phyloP scores from a whole-genome alignment of 2,113 vertebrate genomes.

The Cnemophilus loriae region DNA sequence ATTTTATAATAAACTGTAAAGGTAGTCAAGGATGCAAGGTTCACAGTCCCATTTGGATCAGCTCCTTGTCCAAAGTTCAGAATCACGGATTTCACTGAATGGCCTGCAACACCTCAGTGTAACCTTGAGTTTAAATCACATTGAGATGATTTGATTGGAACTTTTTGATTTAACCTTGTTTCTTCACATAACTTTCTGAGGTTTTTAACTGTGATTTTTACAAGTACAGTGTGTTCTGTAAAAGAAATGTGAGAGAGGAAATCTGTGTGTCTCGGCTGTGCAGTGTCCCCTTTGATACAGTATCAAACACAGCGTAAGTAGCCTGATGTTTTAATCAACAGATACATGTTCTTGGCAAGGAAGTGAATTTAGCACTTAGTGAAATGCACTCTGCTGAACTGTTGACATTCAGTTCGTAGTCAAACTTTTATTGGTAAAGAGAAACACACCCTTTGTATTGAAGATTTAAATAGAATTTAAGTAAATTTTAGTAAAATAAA shows the following conservation, averaged over 20 bases:
- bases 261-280: background rate
- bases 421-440: background rate
- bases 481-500: slow-evolving; percentile 31
- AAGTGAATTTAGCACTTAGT: background rate
- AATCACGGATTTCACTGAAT: background rate
- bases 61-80: background rate
- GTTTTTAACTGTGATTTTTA: background rate
- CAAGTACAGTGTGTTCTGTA: background rate
- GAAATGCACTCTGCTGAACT: background rate
- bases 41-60: background rate
- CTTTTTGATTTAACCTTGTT: background rate
- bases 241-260: background rate
- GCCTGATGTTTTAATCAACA: background rate
- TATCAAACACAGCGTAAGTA: background rate
- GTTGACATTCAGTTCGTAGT: slow-evolving; percentile 5
- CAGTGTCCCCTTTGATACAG: background rate
- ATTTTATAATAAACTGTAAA: background rate
- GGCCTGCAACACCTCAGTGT: background rate
- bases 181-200: background rate
- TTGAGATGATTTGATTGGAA: background rate
- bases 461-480: slow-evolving; percentile 7
- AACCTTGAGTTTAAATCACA: background rate
- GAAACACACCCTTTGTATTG: background rate
- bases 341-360: background rate
- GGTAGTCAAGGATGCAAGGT: background rate